Conservation (phyloP, 2,113 vertebrate genomes). For the Columba janthina region DNA sequence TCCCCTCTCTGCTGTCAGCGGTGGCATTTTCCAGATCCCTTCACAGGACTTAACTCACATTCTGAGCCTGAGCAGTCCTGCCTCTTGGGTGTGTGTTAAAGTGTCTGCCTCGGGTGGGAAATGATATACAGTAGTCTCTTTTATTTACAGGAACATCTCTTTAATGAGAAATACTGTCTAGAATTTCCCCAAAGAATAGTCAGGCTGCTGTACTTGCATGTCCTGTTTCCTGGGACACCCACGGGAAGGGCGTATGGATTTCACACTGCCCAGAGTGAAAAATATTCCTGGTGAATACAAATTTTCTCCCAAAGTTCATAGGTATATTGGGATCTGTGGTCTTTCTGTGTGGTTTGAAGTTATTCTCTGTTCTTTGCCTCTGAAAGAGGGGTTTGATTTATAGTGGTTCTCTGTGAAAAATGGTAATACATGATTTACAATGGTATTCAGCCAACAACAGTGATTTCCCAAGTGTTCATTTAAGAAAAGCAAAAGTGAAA, state of each 20-base stretch:
- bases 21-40: constrained; percentile 66
- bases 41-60: constrained; percentile 34
- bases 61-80: constrained; percentile 49
- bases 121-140: constrained; percentile 57
- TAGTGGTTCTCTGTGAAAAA: neutral
- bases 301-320: neutral
- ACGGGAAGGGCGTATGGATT: neutral
- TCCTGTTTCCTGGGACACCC: neutral
- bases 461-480: constrained; percentile 2
- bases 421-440: neutral
- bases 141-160: constrained; percentile 59
- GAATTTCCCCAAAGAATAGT: neutral
- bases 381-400: constrained; percentile 19
- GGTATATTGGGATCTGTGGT: neutral
- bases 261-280: neutral
- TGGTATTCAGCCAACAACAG: neutral
- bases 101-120: neutral
- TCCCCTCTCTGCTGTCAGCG: constrained; percentile 15
- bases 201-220: neutral
- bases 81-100: neutral
- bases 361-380: neutral
- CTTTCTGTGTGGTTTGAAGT: constrained; percentile 26
- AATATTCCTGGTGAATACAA: neutral
- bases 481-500: neutral
- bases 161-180: constrained; percentile 27